Evolutionary conservation across 2,797 vertebrate species (phyloP).

Genomic region (Florisuga fusca): DNA sequence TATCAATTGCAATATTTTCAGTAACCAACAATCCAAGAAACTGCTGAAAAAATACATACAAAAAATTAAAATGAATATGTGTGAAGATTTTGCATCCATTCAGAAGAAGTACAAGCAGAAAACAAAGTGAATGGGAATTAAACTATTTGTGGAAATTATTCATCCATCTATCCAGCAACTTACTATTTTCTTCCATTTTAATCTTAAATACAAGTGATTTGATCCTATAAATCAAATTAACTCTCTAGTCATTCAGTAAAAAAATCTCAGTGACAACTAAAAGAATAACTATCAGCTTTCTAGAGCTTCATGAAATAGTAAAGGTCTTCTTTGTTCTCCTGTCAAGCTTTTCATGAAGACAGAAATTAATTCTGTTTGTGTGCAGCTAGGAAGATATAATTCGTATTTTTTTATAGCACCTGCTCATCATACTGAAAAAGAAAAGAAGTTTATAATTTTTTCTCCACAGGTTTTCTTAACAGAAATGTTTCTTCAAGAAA

Average conservation of each 20-base stretch:
- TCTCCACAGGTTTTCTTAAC: neutral
- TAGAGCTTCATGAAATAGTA: neutral
- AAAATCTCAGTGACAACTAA: slow-evolving; percentile 4
- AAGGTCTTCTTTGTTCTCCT: slow-evolving; percentile 43
- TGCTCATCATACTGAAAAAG: neutral
- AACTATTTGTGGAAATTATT: slow-evolving; percentile 29
- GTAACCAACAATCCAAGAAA: neutral
- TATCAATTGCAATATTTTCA: neutral
- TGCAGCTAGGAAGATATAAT: neutral
- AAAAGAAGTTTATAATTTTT: neutral
- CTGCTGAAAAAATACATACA: neutral
- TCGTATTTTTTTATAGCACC: neutral
- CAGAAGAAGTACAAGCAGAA: neutral
- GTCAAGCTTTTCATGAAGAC: neutral
- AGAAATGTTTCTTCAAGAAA: neutral
- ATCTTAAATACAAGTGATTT: slow-evolving; percentile 6
- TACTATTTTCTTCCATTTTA: slow-evolving; percentile 19
- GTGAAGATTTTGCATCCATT: neutral
- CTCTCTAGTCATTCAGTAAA: slow-evolving; percentile 25
- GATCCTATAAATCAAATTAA: slow-evolving; percentile 29
- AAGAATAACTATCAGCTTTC: slow-evolving; percentile 40
- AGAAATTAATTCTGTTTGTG: slow-evolving; percentile 24
- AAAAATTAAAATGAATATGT: neutral
- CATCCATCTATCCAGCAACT: neutral
- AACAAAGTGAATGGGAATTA: neutral